A percentile compares a stretch with the other conserved stretches of the same genome.
phyloP scores from a whole-genome alignment of 2,888 invertebrate genomes.

The Dastarcus helophoroides region DNA sequence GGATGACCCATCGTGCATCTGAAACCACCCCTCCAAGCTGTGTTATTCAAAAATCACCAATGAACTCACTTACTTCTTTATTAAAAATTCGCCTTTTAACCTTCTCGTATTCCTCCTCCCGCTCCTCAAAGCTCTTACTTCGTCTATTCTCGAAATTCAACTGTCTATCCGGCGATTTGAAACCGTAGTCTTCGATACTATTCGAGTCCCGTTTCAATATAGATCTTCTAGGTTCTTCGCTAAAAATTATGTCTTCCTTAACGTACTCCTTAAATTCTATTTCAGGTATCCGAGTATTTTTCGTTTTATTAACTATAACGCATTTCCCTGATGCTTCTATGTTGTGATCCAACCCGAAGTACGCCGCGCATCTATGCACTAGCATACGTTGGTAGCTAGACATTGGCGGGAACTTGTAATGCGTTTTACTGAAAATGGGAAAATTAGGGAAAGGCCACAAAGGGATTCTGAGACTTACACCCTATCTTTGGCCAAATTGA shows the following conservation, averaged over 20 bases:
- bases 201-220: constrained; percentile 75
- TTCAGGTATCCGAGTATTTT: constrained; percentile 56
- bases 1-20: constrained; percentile 36
- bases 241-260: constrained; percentile 49
- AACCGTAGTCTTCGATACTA: constrained; percentile 62
- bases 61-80: constrained; percentile 24
- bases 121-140: constrained; percentile 82
- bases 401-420: constrained; percentile 82
- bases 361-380: constrained; percentile 86
- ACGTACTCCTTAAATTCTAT: constrained; percentile 60
- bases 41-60: too few relatives aligned
- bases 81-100: constrained; percentile 77
- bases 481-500: constrained; percentile 70
- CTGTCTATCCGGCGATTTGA: constrained; percentile 49
- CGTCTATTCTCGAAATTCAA: constrained; percentile 52
- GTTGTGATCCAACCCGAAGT: constrained; percentile 90
- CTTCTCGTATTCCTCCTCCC: constrained; percentile 82
- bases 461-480: constrained; percentile 44
- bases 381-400: constrained; percentile 94
- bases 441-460: too few relatives aligned
- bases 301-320: constrained; percentile 75
- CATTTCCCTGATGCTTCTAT: constrained; percentile 75
- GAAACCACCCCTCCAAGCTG: too few relatives aligned
- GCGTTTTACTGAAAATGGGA: constrained; percentile 46
- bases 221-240: constrained; percentile 60